Evolutionary conservation across 2,888 invertebrate genomes (phyloP).

Genomic region (Meteorus cinctellus): DNA sequence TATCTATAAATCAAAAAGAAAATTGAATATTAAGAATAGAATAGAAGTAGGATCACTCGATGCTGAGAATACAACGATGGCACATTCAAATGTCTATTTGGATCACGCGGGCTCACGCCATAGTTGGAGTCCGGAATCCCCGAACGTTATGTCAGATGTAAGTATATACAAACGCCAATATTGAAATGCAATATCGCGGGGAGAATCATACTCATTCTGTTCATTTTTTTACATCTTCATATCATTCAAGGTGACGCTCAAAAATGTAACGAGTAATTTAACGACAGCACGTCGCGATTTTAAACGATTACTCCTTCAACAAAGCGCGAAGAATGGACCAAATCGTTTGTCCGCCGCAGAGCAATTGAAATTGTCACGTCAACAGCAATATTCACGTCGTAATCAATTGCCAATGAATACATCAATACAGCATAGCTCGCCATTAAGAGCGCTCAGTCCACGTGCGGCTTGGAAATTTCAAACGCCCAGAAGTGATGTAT

Average conservation of each 20-base stretch:
- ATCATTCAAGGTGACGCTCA: slow-evolving; percentile 59
- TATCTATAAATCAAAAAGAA: slow-evolving; percentile 85
- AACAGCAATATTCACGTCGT: slow-evolving; percentile 64
- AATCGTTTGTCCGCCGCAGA: slow-evolving; percentile 85
- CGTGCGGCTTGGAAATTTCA: slow-evolving; percentile 84
- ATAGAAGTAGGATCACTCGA: slow-evolving; percentile 68
- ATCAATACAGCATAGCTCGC: slow-evolving; percentile 48
- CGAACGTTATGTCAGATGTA: slow-evolving; percentile 62
- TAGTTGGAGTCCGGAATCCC: slow-evolving; percentile 79
- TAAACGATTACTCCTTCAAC: slow-evolving; percentile 85
- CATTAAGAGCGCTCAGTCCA: slow-evolving; percentile 79
- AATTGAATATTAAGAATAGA: slow-evolving; percentile 80
- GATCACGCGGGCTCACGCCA: slow-evolving; percentile 74
- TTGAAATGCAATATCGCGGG: too few relatives aligned
- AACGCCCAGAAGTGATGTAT: slow-evolving; percentile 86
- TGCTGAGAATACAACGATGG: neutral
- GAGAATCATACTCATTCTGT: neutral
- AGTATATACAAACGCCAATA: slow-evolving; percentile 13
- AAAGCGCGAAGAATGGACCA: slow-evolving; percentile 81
- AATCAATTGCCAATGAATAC: slow-evolving; percentile 49
- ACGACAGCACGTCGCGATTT: slow-evolving; percentile 88
- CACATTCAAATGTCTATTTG: neutral
- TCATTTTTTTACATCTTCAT: neutral
- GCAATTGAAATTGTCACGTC: slow-evolving; percentile 79
- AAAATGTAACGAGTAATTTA: slow-evolving; percentile 72